Evolutionary conservation across 1,140 invertebrate genomes (phyloP).

Genomic region (Dendrolimus kikuchii): DNA sequence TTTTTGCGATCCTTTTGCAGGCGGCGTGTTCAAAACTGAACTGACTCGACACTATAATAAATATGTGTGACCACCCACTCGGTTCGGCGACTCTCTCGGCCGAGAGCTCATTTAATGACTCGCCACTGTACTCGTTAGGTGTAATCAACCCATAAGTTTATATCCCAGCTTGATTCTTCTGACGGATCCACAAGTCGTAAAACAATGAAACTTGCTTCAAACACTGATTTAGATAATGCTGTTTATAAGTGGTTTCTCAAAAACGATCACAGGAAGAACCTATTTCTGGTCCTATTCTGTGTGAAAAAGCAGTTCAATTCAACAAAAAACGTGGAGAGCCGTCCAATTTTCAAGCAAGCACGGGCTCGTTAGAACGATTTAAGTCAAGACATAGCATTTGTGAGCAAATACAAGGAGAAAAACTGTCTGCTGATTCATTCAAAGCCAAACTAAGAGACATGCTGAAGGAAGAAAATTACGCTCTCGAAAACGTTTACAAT

Average conservation of each 20-base stretch:
- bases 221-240: slow-evolving; percentile 24
- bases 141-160: too few relatives aligned
- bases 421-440: slow-evolving; percentile 23
- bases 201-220: slow-evolving; percentile 26
- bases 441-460: slow-evolving; percentile 21
- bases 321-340: slow-evolving; percentile 7
- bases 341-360: slow-evolving; percentile 27
- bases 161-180: slow-evolving; percentile 24
- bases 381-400: slow-evolving; percentile 27
- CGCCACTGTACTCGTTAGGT: too few relatives aligned
- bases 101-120: too few relatives aligned
- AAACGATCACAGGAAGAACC: slow-evolving; percentile 24
- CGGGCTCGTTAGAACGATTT: slow-evolving; percentile 24
- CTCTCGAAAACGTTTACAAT: slow-evolving; percentile 41
- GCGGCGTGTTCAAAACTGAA: too few relatives aligned
- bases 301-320: slow-evolving; percentile 25
- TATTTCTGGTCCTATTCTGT: slow-evolving; percentile 24
- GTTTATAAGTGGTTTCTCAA: slow-evolving; percentile 26
- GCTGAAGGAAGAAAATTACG: slow-evolving; percentile 18
- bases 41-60: too few relatives aligned
- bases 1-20: too few relatives aligned
- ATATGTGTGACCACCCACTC: too few relatives aligned
- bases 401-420: slow-evolving; percentile 26
- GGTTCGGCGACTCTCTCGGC: too few relatives aligned
- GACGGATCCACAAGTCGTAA: slow-evolving; percentile 24